phyloP scores from a whole-genome alignment of 2,888 invertebrate genomes.

The Patella caerulea region DNA sequence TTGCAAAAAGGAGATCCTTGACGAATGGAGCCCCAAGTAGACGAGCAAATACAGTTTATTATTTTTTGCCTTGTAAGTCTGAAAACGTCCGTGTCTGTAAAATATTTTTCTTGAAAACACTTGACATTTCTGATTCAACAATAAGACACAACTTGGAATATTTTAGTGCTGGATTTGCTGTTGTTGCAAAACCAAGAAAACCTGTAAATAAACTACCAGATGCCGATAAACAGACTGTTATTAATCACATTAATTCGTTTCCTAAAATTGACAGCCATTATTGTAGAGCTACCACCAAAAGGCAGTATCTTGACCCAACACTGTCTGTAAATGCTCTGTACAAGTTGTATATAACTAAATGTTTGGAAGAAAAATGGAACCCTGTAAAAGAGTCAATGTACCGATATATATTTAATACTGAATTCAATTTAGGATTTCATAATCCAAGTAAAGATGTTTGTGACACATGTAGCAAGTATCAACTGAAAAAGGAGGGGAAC shows the following conservation, averaged over 20 bases:
- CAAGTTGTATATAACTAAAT: neutral
- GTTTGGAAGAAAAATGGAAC: neutral
- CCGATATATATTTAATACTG: neutral
- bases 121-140: neutral
- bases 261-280: conserved; percentile 1
- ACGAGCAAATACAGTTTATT: neutral
- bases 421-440: neutral
- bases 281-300: neutral
- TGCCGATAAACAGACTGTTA: neutral
- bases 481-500: neutral
- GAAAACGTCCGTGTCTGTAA: neutral
- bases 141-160: neutral
- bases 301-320: neutral
- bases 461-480: neutral
- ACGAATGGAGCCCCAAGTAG: neutral
- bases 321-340: neutral
- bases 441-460: neutral
- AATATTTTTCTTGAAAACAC: neutral
- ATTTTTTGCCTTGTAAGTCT: neutral
- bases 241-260: neutral
- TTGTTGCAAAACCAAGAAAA: neutral
- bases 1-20: neutral
- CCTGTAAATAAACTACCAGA: neutral
- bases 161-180: neutral
- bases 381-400: neutral